Evolutionary conservation across 2,113 vertebrate species (phyloP).

Genomic region (Petromus typicus): DNA sequence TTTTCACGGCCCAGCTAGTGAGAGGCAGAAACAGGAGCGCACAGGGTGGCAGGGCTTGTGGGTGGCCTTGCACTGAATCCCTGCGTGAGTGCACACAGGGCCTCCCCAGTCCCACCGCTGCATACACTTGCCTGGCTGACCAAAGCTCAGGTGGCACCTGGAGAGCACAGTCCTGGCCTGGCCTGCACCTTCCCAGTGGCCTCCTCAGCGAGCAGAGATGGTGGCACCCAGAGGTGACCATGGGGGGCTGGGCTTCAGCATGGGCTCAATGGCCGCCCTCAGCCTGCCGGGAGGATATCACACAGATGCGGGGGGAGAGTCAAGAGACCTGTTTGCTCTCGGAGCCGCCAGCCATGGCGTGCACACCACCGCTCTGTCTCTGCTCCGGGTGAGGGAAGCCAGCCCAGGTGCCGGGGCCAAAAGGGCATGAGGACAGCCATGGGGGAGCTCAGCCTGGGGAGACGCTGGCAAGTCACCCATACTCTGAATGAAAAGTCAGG

Average conservation of each 20-base stretch:
- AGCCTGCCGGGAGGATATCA: fast-evolving
- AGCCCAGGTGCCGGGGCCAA: fast-evolving
- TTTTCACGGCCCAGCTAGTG: not conserved
- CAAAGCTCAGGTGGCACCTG: not conserved
- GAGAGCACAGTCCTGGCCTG: not conserved
- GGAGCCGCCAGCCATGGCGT: not conserved
- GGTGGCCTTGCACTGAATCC: not conserved
- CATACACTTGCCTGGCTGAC: fast-evolving
- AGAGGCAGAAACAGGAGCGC: not conserved
- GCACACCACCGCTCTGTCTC: not conserved
- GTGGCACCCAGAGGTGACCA: no score
- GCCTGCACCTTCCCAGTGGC: no score
- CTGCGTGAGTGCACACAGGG: not conserved
- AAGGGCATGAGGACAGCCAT: fast-evolving
- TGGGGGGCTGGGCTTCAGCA: not conserved
- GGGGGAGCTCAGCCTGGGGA: fast-evolving
- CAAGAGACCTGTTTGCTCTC: not conserved
- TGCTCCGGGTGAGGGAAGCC: fast-evolving
- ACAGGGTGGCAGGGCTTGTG: fast-evolving
- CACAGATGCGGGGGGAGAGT: fast-evolving
- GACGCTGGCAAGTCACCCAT: fast-evolving
- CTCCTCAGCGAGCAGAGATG: not conserved
- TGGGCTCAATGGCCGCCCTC: fast-evolving
- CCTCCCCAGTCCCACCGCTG: fast-evolving
- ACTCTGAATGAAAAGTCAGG: fast-evolving